A percentile compares a stretch with the other conserved stretches of the same genome.
phyloP scores from a whole-genome alignment of 2,888 invertebrate genomes.

The Ephialtes manifestator region DNA sequence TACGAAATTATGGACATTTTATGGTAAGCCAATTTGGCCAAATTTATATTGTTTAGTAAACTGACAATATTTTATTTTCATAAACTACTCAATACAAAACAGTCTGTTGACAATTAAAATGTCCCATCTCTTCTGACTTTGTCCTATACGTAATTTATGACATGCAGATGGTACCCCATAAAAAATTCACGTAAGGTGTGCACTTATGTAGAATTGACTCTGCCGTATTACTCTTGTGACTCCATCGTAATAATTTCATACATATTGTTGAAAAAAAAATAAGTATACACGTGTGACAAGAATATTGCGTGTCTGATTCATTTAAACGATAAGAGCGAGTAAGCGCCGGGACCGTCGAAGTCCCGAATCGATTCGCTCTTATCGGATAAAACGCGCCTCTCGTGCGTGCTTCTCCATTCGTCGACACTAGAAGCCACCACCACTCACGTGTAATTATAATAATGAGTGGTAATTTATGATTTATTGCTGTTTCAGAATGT shows the following conservation, averaged over 20 bases:
- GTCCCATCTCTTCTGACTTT: not conserved
- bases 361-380: conserved; percentile 67
- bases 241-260: conserved; percentile 16
- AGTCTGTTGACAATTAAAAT: not conserved
- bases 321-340: conserved; percentile 70
- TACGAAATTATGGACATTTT: no score
- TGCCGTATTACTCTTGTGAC: not conserved
- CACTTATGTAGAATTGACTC: conserved; percentile 28
- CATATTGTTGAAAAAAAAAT: conserved; percentile 51
- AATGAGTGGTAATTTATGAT: conserved; percentile 80
- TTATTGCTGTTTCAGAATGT: conserved; percentile 71
- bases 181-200: conserved; percentile 11
- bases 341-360: conserved; percentile 52
- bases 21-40: not conserved
- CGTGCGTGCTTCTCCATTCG: conserved; percentile 15
- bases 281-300: conserved; percentile 48
- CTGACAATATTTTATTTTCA: not conserved
- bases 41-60: not conserved
- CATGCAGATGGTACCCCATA: not conserved
- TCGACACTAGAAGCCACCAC: conserved; percentile 44
- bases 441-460: conserved; percentile 81
- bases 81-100: not conserved
- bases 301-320: conserved; percentile 71
- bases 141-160: not conserved
- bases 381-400: conserved; percentile 67